These are phyloP conservation scores for Drosophila pegasa DNA, from an alignment of 2,888 invertebrate species.

Conservation along the genomic window DNA sequence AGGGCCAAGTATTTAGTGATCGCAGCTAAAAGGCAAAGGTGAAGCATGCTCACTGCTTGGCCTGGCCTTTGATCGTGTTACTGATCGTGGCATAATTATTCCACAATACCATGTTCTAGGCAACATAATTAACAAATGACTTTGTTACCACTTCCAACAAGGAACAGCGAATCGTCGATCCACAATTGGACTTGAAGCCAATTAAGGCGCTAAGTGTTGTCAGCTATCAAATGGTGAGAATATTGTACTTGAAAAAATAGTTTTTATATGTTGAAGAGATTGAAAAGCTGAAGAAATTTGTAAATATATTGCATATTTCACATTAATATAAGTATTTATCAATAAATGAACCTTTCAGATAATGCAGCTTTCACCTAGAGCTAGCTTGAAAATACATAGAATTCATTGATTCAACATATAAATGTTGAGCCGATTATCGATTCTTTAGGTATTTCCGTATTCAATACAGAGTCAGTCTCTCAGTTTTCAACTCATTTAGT, in stretches of 20 bases:
- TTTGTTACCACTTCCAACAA: constrained; percentile 81
- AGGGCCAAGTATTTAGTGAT: constrained; percentile 74
- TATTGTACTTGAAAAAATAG: too few species aligned
- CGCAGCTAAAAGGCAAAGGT: constrained; percentile 66
- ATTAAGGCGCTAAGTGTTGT: background rate
- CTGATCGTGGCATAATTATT: constrained; percentile 79
- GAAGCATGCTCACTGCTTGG: constrained; percentile 45
- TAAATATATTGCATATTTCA: too few species aligned
- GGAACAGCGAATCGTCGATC: constrained; percentile 34
- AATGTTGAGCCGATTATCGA: constrained; percentile 28
- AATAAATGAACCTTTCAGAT: too few species aligned
- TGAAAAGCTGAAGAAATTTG: too few species aligned
- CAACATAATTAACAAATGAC: constrained; percentile 84
- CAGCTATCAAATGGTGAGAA: background rate
- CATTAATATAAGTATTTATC: too few species aligned
- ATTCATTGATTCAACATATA: background rate
- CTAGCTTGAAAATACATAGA: background rate
- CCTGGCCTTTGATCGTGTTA: constrained; percentile 80
- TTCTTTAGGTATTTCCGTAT: constrained; percentile 6
- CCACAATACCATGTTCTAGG: constrained; percentile 62
- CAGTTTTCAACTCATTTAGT: constrained; percentile 1
- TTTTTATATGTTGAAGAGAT: too few species aligned
- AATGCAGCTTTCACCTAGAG: background rate
- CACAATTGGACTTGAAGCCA: background rate
- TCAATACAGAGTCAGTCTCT: background rate